Base-by-base conservation (phyloP, 1,140 invertebrate species). In the Chrysopa pallens region DNA sequence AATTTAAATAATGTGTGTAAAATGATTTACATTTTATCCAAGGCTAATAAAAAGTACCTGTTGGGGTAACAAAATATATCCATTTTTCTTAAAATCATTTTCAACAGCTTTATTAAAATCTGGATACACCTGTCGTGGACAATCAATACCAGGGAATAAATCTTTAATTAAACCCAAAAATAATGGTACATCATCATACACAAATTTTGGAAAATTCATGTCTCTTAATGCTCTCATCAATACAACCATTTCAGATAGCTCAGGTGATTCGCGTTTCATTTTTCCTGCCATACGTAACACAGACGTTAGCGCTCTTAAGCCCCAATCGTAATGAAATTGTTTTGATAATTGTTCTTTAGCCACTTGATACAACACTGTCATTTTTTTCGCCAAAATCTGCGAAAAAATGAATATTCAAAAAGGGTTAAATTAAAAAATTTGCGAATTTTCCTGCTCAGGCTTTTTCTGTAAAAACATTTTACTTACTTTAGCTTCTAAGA, bases 321-420 rank as follows among this genome's bases (percentile, higher is more conserved):
- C 87, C 74, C 90, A 94, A 55, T 94, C 88, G 58, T 94, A 94
- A 60, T 94, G 89, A 29, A 78, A 80, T 56, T 93, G 88, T 59
- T 90, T 90, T 6, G 87, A 91, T 29, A 94, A 63, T 56, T 91
- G 87, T 51, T 89, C 84, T 38, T 73, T 69, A 0, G 84, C 81
- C 38, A 92, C 60, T 53, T 81, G 80, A 58, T 92, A 92, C 6
- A 93, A 57, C 5, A 88, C 81, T 0, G 85, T 87, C 84, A 93
- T 90, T 55, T 94, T 94, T 57, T 91, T 93, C 0, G 88, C 87
- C 31, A 93, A 57, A 8, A 84, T 67, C 69, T 78, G 40, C 31
- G 45, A 42, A 43, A 44, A 39, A 29, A 42, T 27, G 43, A 12
- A 12, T 39, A 39, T 14, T 12, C 6, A 38, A 31, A 36, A 27